Evolutionary conservation across 1,140 invertebrate species (phyloP).

Genomic region (Aphelinus certus): DNA sequence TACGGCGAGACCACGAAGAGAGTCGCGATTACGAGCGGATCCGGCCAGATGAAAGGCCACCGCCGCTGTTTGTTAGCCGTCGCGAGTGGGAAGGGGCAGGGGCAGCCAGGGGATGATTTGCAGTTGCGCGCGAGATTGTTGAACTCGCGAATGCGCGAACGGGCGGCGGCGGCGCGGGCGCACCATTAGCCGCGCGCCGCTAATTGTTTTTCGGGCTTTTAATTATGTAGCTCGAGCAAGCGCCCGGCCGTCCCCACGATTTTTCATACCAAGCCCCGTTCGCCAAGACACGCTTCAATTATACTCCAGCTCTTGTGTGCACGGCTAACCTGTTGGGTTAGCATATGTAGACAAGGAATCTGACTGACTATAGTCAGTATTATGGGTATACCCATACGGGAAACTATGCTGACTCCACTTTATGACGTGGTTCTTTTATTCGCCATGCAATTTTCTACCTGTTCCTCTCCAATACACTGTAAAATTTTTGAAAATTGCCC

Average conservation of each 20-base stretch:
- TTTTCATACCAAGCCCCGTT: background rate
- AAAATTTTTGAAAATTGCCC: too few relatives aligned
- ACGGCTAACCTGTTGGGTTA: too few relatives aligned
- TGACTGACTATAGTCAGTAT: too few relatives aligned
- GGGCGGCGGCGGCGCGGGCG: background rate
- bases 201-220: constrained; percentile 9
- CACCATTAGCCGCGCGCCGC: background rate
- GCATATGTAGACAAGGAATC: too few relatives aligned
- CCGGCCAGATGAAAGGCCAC: background rate
- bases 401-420: too few relatives aligned
- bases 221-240: constrained; percentile 4
- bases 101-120: constrained; percentile 17
- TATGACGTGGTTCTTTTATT: too few relatives aligned
- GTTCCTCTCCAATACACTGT: too few relatives aligned
- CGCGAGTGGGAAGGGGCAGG: background rate
- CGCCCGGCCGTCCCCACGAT: background rate
- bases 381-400: too few relatives aligned
- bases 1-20: background rate
- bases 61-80: background rate
- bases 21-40: background rate
- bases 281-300: too few relatives aligned
- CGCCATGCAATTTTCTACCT: too few relatives aligned
- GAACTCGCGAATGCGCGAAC: background rate
- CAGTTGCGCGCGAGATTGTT: constrained; percentile 15
- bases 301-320: too few relatives aligned